These are phyloP conservation scores for Hypercompe scribonia DNA, from an alignment of 2,888 invertebrate genomes.

Conservation along the genomic window DNA sequence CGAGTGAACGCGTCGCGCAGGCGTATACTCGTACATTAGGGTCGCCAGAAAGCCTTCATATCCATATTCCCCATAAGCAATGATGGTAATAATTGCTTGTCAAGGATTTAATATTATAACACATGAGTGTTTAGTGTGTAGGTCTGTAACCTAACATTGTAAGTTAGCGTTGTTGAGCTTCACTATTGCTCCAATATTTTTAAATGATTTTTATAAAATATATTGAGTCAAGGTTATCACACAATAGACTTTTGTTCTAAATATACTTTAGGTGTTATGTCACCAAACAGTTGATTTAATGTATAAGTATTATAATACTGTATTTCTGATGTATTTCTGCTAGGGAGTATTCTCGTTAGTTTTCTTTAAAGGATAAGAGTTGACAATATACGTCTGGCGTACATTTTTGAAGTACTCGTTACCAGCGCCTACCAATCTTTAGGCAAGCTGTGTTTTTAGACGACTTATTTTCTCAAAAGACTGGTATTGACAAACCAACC, in stretches of 20 bases:
- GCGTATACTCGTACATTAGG: slow-evolving; percentile 53
- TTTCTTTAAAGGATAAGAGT: neutral
- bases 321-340: neutral
- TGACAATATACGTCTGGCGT: neutral
- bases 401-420: neutral
- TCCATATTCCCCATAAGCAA: slow-evolving; percentile 13
- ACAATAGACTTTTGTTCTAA: neutral
- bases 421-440: neutral
- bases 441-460: neutral
- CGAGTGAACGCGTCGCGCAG: slow-evolving; percentile 57
- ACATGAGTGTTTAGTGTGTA: neutral
- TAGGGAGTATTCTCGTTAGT: neutral
- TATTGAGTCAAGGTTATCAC: neutral
- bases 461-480: neutral
- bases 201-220: neutral
- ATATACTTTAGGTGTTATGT: too few relatives aligned
- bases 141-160: neutral
- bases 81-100: neutral
- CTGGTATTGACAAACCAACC: neutral
- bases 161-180: neutral
- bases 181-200: neutral
- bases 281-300: neutral
- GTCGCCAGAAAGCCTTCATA: slow-evolving; percentile 18
- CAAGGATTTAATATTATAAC: neutral
- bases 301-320: neutral